These are phyloP conservation scores for Limnothrissa miodon DNA, from an alignment of 2,113 vertebrate genomes.

Conservation along the genomic window DNA sequence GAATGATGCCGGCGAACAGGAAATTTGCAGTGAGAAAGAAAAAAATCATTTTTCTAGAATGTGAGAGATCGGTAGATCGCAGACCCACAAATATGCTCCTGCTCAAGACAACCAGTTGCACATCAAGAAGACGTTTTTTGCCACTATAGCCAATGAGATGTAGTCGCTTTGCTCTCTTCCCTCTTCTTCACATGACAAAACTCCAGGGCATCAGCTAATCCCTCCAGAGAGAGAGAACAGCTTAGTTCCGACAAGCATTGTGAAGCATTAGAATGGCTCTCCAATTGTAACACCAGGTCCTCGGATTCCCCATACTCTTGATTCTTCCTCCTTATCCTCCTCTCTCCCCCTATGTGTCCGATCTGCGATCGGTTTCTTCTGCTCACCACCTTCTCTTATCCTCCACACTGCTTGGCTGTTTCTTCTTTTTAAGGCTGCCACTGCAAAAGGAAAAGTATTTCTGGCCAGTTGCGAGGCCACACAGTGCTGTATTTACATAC, in stretches of 20 bases:
- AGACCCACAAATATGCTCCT: neutral
- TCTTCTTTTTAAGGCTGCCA: conserved; percentile 1
- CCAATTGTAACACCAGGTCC: neutral
- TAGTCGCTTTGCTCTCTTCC: neutral
- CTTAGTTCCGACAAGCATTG: neutral
- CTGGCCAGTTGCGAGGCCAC: neutral
- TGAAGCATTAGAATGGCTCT: neutral
- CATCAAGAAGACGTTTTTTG: neutral
- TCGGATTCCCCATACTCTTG: neutral
- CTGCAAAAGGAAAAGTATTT: neutral
- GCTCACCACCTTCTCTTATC: neutral
- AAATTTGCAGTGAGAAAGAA: neutral
- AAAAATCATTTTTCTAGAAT: neutral
- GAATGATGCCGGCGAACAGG: neutral
- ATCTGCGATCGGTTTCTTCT: neutral
- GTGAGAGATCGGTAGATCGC: neutral
- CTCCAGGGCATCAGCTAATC: neutral
- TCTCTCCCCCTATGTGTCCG: conserved; percentile 13
- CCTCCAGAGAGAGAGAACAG: neutral
- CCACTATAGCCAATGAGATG: neutral
- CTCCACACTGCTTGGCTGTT: neutral
- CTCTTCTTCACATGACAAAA: neutral
- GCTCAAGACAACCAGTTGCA: neutral
- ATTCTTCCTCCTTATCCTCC: conserved; percentile 14
- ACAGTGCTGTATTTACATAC: neutral